phyloP scores from a whole-genome alignment of 2,888 invertebrate genomes.

The Parnassius glacialis region DNA sequence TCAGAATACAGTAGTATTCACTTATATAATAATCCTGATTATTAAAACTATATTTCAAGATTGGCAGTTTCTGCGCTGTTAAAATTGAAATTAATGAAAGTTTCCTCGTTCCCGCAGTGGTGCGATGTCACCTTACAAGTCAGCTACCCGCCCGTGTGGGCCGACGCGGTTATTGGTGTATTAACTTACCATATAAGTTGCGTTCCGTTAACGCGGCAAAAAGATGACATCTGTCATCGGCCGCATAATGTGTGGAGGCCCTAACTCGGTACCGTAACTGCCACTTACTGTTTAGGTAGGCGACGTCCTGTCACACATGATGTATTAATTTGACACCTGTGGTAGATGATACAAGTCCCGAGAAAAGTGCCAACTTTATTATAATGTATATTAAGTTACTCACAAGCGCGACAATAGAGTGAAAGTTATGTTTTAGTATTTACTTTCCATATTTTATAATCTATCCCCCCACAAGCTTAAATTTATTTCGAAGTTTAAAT shows the following conservation, averaged over 20 bases:
- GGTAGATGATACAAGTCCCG: neutral
- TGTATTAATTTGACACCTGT: conserved; percentile 9
- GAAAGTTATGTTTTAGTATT: too few species aligned
- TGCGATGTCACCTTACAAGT: conserved; percentile 1
- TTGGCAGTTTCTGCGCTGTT: too few species aligned
- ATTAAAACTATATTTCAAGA: too few species aligned
- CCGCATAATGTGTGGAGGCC: conserved; percentile 10
- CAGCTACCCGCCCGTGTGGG: conserved; percentile 19
- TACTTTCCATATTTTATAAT: too few species aligned
- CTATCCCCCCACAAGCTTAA: too few species aligned
- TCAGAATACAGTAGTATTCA: too few species aligned
- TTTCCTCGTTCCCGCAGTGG: neutral
- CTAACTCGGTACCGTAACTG: conserved; percentile 16
- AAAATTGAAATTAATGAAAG: neutral
- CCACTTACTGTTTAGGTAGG: conserved; percentile 1
- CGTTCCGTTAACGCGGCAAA: conserved; percentile 40
- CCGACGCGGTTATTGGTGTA: conserved; percentile 28
- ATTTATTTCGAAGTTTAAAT: too few species aligned
- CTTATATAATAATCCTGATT: too few species aligned
- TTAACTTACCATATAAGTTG: conserved; percentile 43
- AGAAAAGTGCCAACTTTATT: neutral
- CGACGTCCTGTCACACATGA: conserved; percentile 1
- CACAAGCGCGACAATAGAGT: too few species aligned
- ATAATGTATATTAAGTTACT: too few species aligned
- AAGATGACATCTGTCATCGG: conserved; percentile 22